phyloP scores from a whole-genome alignment of 1,140 invertebrate genomes.

The Diploscapter pachys region DNA sequence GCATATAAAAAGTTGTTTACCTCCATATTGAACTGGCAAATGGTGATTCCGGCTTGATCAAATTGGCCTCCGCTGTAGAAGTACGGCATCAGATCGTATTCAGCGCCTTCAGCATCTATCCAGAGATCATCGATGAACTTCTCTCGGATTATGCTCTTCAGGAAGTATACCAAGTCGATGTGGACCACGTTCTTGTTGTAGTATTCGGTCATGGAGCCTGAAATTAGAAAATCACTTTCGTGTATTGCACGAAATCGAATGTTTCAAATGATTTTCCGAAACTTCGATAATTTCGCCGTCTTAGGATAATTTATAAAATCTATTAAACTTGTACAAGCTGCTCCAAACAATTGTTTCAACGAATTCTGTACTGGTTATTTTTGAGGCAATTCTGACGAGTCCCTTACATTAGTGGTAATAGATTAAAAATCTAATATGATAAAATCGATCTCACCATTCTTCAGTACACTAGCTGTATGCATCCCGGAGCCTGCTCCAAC shows the following conservation, averaged over 20 bases:
- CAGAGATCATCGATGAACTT: slow-evolving; percentile 17
- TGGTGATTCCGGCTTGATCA: slow-evolving; percentile 16
- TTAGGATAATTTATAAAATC: no score
- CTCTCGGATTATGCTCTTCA: background rate
- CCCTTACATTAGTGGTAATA: no score
- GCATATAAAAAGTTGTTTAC: background rate
- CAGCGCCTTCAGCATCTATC: slow-evolving; percentile 25
- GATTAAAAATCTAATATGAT: no score
- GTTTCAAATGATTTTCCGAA: no score
- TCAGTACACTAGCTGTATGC: slow-evolving; percentile 14
- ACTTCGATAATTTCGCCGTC: no score
- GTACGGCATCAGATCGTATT: slow-evolving; percentile 18
- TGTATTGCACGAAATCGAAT: background rate
- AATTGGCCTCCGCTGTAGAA: slow-evolving; percentile 11
- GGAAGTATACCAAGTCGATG: slow-evolving; percentile 1
- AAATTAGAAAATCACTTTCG: background rate
- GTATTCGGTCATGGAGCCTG: background rate
- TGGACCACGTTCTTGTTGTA: background rate
- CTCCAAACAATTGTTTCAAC: no score
- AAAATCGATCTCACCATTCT: no score
- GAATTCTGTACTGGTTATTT: no score
- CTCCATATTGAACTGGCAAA: slow-evolving; percentile 22
- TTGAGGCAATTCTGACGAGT: no score
- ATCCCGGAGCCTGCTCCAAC: slow-evolving; percentile 4
- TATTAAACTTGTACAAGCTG: no score